Evolutionary conservation across 2,113 vertebrate genomes (phyloP).

Genomic region (Hipposideros armiger): DNA sequence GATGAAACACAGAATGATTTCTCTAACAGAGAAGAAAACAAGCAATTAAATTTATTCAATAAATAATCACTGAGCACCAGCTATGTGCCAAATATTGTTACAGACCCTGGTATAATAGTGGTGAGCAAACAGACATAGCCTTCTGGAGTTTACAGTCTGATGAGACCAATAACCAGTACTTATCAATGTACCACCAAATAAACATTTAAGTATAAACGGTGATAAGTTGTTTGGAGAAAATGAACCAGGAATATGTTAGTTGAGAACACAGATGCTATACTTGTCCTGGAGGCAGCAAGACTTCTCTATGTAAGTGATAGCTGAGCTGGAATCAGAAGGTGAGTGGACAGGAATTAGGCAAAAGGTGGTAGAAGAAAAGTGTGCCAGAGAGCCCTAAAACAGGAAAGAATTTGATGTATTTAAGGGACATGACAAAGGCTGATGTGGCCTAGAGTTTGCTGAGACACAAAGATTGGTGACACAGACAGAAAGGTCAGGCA

Average conservation of each 20-base stretch:
- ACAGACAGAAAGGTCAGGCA: background rate
- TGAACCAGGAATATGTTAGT: background rate
- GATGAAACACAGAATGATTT: background rate
- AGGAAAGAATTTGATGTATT: conserved; percentile 9
- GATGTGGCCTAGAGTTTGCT: background rate
- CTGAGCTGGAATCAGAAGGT: background rate
- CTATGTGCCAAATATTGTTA: background rate
- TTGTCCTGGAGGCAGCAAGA: background rate
- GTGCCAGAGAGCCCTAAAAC: background rate
- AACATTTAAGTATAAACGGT: background rate
- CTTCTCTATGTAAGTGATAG: background rate
- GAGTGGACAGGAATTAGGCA: background rate
- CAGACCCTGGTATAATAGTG: background rate
- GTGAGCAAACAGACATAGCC: background rate
- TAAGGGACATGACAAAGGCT: background rate
- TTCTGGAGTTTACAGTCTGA: background rate
- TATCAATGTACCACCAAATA: background rate
- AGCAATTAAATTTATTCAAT: background rate
- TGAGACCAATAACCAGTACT: background rate
- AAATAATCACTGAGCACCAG: background rate
- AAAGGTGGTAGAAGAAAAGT: background rate
- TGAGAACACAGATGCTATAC: background rate
- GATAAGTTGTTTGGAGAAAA: background rate
- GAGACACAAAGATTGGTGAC: background rate
- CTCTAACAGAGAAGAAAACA: background rate